A percentile compares a stretch with the other conserved stretches of the same genome.
phyloP scores from a whole-genome alignment of 2,113 vertebrate genomes.

The Amphiprion ocellaris region DNA sequence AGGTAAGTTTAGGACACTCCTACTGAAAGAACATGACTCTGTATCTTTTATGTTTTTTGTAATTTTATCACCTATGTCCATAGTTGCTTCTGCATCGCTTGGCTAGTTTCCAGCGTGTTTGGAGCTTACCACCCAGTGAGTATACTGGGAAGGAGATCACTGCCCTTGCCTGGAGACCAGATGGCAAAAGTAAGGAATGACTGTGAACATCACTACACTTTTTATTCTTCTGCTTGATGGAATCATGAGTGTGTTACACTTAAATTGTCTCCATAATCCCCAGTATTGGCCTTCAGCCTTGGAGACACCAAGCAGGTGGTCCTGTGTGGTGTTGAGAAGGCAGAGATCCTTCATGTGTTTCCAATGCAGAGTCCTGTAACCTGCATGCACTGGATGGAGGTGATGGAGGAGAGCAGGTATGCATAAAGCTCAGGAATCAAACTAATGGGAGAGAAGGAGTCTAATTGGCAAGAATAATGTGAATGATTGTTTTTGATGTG shows the following conservation, averaged over 20 bases:
- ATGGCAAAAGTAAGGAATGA: constrained; percentile 93
- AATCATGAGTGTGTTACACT: not conserved
- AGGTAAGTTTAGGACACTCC: constrained; percentile 82
- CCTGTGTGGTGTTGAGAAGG: constrained; percentile 97
- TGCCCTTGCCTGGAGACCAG: constrained; percentile 95
- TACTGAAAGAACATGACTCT: not conserved
- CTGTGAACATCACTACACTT: not conserved
- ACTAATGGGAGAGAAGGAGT: not conserved
- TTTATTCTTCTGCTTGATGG: not conserved
- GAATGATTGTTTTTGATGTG: constrained; percentile 19
- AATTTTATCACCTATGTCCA: not conserved
- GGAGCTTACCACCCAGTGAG: constrained; percentile 96
- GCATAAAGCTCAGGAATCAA: not conserved
- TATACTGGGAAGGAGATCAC: constrained; percentile 96
- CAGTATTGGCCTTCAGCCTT: constrained; percentile 96
- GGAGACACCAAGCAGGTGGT: constrained; percentile 93
- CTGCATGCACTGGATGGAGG: constrained; percentile 99
- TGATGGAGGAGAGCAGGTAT: constrained; percentile 93
- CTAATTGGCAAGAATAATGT: not conserved
- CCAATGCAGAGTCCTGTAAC: constrained; percentile 88
- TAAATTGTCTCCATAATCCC: constrained; percentile 8
- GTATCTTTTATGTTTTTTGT: not conserved
- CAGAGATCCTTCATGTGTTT: constrained; percentile 95
- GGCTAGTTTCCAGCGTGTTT: constrained; percentile 95
- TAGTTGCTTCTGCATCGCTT: constrained; percentile 96